A percentile compares a stretch with the other conserved stretches of the same genome.
These are phyloP conservation scores for Colletes collaris DNA, from an alignment of 2,888 invertebrate species.

Conservation along the genomic window DNA sequence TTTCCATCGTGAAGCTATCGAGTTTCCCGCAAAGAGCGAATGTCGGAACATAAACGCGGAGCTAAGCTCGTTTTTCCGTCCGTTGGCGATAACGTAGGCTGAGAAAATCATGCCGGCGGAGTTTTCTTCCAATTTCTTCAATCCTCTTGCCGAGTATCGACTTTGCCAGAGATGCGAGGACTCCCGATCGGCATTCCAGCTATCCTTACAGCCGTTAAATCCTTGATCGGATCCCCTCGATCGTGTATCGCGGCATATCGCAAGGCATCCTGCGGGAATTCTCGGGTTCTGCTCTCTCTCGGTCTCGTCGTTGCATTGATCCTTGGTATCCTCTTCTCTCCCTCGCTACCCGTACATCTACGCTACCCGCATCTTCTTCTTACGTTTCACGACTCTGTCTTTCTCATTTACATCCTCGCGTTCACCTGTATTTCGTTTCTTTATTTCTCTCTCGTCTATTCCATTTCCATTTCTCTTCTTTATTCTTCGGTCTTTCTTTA, in stretches of 20 bases:
- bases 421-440: background rate
- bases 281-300: conserved; percentile 73
- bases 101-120: conserved; percentile 23
- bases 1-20: conserved; percentile 1
- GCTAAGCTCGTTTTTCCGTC: conserved; percentile 13
- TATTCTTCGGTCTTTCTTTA: too few species aligned
- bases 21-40: background rate
- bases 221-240: conserved; percentile 52
- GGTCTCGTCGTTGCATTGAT: conserved; percentile 77
- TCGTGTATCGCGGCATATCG: conserved; percentile 61
- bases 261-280: conserved; percentile 77
- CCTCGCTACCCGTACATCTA: conserved; percentile 16
- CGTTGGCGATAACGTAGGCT: background rate
- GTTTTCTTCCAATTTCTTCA: conserved; percentile 48
- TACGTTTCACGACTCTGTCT: background rate
- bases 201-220: conserved; percentile 52
- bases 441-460: background rate
- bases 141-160: conserved; percentile 43
- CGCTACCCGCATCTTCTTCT: conserved; percentile 14
- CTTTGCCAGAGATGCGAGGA: conserved; percentile 31
- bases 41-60: background rate
- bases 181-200: conserved; percentile 39
- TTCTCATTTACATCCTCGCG: background rate
- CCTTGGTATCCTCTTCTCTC: conserved; percentile 62
- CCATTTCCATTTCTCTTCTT: too few species aligned